Evolutionary conservation across 2,113 vertebrate species (phyloP).

Genomic region (Chionis minor): DNA sequence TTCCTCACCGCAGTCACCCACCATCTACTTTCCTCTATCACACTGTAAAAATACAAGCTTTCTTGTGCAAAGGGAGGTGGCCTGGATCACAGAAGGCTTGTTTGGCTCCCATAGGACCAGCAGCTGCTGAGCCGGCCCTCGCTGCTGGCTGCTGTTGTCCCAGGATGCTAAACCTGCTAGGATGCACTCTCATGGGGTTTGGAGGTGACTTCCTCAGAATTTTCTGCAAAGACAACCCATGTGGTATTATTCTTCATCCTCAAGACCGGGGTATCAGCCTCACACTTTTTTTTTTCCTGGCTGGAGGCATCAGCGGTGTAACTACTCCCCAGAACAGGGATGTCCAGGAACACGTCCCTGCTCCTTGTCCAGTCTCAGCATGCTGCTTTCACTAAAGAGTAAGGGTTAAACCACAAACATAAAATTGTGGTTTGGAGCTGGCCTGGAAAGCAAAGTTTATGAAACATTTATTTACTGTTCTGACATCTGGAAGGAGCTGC

Average conservation of each 20-base stretch:
- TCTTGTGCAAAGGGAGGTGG: neutral
- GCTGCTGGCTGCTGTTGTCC: neutral
- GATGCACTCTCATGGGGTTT: neutral
- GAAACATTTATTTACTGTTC: slow-evolving; percentile 39
- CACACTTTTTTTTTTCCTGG: neutral
- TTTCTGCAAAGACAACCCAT: neutral
- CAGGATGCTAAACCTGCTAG: fast-evolving
- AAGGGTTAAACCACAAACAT: slow-evolving; percentile 4
- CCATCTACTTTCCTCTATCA: neutral
- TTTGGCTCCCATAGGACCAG: neutral
- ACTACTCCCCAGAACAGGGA: fast-evolving
- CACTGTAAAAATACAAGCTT: neutral
- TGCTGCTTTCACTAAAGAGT: neutral
- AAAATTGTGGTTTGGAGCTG: neutral
- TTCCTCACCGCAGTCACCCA: fast-evolving
- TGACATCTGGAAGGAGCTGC: slow-evolving; percentile 15
- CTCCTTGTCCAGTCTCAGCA: fast-evolving
- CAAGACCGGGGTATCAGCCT: neutral
- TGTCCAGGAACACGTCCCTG: neutral
- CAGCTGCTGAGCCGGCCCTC: fast-evolving
- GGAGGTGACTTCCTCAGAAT: neutral
- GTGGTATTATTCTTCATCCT: neutral
- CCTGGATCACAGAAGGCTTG: neutral
- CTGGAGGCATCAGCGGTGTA: neutral
- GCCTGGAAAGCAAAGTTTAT: slow-evolving; percentile 42